These are phyloP conservation scores for Drosophila persimilis DNA, from an alignment of 1,140 invertebrate genomes.

Conservation along the genomic window DNA sequence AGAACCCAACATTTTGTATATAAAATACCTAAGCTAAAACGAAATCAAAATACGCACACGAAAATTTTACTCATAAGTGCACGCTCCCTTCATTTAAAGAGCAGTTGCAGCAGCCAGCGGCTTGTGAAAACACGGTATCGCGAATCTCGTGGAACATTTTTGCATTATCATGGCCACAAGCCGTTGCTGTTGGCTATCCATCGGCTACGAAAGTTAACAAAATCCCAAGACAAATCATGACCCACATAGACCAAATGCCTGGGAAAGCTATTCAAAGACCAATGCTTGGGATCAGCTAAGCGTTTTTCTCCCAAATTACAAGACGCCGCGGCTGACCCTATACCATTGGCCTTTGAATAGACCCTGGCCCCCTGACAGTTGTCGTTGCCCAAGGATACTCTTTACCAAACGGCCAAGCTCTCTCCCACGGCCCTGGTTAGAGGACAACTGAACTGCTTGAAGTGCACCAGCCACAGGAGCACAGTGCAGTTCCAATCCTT, in stretches of 20 bases:
- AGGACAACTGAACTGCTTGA: background rate
- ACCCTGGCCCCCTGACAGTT: conserved; percentile 13
- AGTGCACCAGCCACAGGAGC: conserved; percentile 58
- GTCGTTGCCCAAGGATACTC: conserved; percentile 26
- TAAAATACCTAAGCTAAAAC: conserved; percentile 63
- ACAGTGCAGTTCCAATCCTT: conserved; percentile 12
- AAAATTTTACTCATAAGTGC: conserved; percentile 59
- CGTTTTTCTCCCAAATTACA: conserved; percentile 63
- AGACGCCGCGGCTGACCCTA: conserved; percentile 7
- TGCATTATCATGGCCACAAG: conserved; percentile 11
- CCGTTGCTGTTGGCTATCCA: conserved; percentile 4
- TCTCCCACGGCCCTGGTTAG: conserved; percentile 57
- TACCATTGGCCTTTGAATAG: conserved; percentile 1
- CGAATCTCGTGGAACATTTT: conserved; percentile 75
- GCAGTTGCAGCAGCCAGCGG: conserved; percentile 1
- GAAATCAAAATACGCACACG: conserved; percentile 72
- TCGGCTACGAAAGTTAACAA: background rate
- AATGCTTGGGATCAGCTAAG: background rate
- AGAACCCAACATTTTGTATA: conserved; percentile 72
- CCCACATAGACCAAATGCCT: conserved; percentile 72
- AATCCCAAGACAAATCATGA: conserved; percentile 70
- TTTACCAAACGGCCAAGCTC: conserved; percentile 51
- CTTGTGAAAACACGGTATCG: background rate
- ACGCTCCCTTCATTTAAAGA: conserved; percentile 7
- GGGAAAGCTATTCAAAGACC: conserved; percentile 2